A percentile compares a stretch with the other conserved stretches of the same genome.
These are phyloP conservation scores for Murina feae DNA, from an alignment of 2,113 vertebrate species.

Conservation along the genomic window DNA sequence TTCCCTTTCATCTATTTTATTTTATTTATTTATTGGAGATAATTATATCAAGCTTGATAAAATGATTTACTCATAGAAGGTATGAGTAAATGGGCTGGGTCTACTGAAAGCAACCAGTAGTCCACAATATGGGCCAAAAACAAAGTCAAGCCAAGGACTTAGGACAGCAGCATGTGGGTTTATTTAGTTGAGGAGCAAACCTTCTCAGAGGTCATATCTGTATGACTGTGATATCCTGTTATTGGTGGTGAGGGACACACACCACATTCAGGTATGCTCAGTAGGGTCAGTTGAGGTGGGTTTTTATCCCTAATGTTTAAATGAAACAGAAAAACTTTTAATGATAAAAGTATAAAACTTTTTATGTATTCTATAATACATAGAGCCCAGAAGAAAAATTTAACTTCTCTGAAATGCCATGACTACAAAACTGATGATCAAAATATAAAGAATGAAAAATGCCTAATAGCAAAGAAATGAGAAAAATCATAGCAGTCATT, in stretches of 20 bases:
- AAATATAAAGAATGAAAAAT: neutral
- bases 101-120: neutral
- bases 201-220: neutral
- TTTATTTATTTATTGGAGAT: neutral
- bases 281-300: neutral
- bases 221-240: neutral
- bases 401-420: neutral
- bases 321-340: neutral
- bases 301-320: neutral
- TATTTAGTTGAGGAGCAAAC: neutral
- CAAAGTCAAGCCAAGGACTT: neutral
- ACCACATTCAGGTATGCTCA: neutral
- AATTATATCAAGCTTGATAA: neutral
- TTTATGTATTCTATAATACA: neutral
- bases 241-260: neutral
- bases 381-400: neutral
- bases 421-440: neutral
- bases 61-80: neutral
- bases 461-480: constrained; percentile 17
- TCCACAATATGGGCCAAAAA: neutral
- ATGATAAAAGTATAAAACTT: neutral
- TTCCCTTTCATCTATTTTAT: neutral
- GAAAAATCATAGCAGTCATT: neutral
- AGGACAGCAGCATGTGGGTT: neutral
- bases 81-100: neutral